Evolutionary conservation across 2,888 invertebrate species (phyloP).

Genomic region (Caenorhabditis sp.): DNA sequence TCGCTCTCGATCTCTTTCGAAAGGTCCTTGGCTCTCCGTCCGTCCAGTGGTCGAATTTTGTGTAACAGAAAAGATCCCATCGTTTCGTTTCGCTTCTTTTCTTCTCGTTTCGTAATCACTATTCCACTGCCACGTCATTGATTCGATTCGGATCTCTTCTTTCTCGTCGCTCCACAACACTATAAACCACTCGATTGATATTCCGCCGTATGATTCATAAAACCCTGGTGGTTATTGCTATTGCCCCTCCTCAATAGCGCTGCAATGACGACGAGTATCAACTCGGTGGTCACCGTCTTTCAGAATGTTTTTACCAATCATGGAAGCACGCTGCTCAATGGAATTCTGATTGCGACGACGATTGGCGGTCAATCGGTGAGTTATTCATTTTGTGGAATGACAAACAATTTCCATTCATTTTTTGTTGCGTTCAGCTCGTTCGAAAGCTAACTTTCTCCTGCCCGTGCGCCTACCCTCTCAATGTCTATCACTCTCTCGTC

Average conservation of each 20-base stretch:
- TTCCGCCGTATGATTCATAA: conserved; percentile 43
- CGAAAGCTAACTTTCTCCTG: conserved; percentile 77
- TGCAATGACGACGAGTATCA: conserved; percentile 67
- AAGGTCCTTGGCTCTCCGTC: too few relatives aligned
- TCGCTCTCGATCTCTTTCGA: conserved; percentile 21
- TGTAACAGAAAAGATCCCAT: neutral
- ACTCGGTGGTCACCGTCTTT: conserved; percentile 72
- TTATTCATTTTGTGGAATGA: too few relatives aligned
- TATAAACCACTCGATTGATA: conserved; percentile 1
- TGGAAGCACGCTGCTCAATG: conserved; percentile 77
- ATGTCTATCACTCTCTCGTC: conserved; percentile 74
- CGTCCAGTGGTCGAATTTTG: too few relatives aligned
- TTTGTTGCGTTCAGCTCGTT: conserved; percentile 69
- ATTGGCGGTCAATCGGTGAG: conserved; percentile 79
- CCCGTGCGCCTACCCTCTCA: conserved; percentile 79
- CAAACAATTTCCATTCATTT: neutral
- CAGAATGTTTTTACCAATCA: conserved; percentile 77
- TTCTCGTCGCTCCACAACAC: too few relatives aligned
- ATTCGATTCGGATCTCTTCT: neutral
- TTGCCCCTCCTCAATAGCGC: conserved; percentile 4
- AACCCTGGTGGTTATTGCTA: conserved; percentile 5
- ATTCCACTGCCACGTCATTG: conserved; percentile 3
- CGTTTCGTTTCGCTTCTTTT: neutral
- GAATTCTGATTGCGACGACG: conserved; percentile 78
- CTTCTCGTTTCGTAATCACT: conserved; percentile 9